Evolutionary conservation across 2,113 vertebrate species (phyloP).

Genomic region (Hemiprocne comata): DNA sequence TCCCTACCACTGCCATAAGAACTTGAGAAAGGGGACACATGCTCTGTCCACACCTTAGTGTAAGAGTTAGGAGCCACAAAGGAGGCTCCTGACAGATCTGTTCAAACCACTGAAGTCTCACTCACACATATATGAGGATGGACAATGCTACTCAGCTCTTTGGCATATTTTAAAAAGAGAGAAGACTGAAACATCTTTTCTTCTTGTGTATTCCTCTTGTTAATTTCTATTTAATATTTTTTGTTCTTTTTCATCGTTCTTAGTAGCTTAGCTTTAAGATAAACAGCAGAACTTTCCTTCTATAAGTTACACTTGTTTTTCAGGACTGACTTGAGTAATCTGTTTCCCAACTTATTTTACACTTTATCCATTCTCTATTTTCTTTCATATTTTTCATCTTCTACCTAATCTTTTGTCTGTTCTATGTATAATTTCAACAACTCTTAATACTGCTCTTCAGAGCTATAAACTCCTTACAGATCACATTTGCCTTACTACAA

Average conservation of each 20-base stretch:
- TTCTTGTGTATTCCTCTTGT: not conserved
- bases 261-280: not conserved
- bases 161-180: not conserved
- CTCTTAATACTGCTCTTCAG: not conserved
- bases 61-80: not conserved
- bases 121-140: not conserved
- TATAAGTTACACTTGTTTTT: not conserved
- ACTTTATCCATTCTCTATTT: not conserved
- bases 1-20: not conserved
- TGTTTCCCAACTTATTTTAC: not conserved
- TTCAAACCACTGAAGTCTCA: not conserved
- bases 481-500: not conserved
- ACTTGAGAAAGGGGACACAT: accelerated
- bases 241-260: not conserved
- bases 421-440: not conserved
- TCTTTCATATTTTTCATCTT: not conserved
- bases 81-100: not conserved
- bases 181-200: not conserved
- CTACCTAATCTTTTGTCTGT: not conserved
- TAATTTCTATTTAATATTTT: not conserved
- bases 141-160: not conserved
- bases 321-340: not conserved
- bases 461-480: not conserved
- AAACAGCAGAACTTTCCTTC: not conserved
- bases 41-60: not conserved